Evolutionary conservation across 2,888 invertebrate genomes (phyloP).

Genomic region (Dicyrtoma fusca): DNA sequence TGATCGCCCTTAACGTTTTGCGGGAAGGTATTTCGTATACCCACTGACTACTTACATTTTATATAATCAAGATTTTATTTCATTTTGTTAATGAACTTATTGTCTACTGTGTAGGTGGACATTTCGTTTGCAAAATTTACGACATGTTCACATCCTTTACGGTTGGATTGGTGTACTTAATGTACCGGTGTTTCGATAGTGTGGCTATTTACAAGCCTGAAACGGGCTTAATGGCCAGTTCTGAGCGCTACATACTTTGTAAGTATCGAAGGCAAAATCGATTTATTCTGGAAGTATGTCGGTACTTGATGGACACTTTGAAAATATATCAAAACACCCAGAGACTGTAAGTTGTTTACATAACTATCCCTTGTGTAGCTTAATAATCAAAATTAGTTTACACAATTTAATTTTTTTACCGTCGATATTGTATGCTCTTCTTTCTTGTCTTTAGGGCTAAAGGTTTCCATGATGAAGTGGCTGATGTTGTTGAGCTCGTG

Average conservation of each 20-base stretch:
- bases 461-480: neutral
- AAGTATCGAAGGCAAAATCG: constrained; percentile 41
- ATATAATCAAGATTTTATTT: no score
- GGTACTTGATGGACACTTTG: constrained; percentile 43
- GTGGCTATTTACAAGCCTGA: constrained; percentile 92
- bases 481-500: neutral
- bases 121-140: constrained; percentile 95
- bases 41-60: no score
- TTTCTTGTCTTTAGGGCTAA: neutral
- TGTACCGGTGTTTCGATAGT: constrained; percentile 86
- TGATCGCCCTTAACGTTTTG: constrained; percentile 86
- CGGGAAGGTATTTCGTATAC: constrained; percentile 65
- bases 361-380: neutral
- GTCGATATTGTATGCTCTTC: no score
- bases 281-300: constrained; percentile 39
- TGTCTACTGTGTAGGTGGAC: constrained; percentile 65
- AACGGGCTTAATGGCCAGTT: constrained; percentile 95
- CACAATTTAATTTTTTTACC: no score
- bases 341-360: constrained; percentile 5
- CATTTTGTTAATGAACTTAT: no score
- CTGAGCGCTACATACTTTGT: constrained; percentile 70
- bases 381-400: neutral
- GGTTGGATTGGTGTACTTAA: constrained; percentile 88
- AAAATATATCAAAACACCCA: constrained; percentile 11
- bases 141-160: constrained; percentile 94